A percentile compares a stretch with the other conserved stretches of the same genome.
These are phyloP conservation scores for Chymomyza caudatula DNA, from an alignment of 2,888 invertebrate genomes.

Conservation along the genomic window DNA sequence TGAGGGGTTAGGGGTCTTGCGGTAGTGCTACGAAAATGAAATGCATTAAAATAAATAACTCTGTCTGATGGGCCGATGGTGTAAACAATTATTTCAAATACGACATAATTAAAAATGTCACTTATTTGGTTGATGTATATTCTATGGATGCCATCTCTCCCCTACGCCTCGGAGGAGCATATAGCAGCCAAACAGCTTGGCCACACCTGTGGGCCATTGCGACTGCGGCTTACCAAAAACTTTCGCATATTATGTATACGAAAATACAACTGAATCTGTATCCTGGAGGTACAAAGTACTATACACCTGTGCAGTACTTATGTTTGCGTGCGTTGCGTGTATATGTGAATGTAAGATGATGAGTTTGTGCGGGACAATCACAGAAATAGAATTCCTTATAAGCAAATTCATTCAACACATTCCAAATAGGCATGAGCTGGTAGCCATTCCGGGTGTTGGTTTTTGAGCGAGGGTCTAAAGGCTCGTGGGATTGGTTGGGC, in stretches of 20 bases:
- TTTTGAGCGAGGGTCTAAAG: background rate
- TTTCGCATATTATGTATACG: conserved; percentile 53
- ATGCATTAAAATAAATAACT: conserved; percentile 53
- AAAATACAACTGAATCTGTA: background rate
- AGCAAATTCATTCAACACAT: conserved; percentile 31
- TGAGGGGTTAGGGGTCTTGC: background rate
- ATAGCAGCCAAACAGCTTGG: conserved; percentile 13
- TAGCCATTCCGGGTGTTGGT: background rate
- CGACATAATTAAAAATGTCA: conserved; percentile 61
- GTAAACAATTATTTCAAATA: conserved; percentile 47
- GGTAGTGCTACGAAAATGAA: conserved; percentile 1
- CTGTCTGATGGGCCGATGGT: conserved; percentile 12
- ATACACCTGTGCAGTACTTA: conserved; percentile 1
- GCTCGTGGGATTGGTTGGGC: conserved; percentile 13
- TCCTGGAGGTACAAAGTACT: background rate
- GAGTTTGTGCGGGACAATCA: conserved; percentile 44
- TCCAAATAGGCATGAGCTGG: background rate
- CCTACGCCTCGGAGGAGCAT: background rate
- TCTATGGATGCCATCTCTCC: conserved; percentile 1
- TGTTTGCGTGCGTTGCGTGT: background rate
- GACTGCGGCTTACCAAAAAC: conserved; percentile 33
- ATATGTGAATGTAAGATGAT: conserved; percentile 5
- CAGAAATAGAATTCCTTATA: conserved; percentile 55
- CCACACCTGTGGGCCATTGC: conserved; percentile 41
- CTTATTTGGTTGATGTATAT: conserved; percentile 22